Evolutionary conservation across 2,113 vertebrate genomes (phyloP), one percentile per base, ranked within the genome.

Genomic region (Oreochromis tanganicae): DNA sequence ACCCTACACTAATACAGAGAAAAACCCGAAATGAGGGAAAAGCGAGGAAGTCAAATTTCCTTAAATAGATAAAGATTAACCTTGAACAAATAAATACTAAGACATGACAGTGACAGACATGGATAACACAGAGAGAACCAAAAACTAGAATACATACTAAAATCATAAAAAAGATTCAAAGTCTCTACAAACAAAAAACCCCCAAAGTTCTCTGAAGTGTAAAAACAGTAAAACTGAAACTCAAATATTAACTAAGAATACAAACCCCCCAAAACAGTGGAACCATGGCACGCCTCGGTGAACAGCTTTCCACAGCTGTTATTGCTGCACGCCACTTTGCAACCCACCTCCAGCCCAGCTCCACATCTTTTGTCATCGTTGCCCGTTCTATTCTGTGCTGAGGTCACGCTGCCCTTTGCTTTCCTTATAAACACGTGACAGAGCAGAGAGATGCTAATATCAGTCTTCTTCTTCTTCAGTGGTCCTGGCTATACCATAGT

Each of bases 241-340:
- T 48, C 2, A 75, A 29, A 73, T 73, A 48, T 73, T 46, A 6
- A 46, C 38, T 73, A 73, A 46, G 68, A 73, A 46, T 46, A 17
- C 13, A 46, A 6, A 0, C 4, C 12, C 12, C 32, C 3, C 5
- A 9, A 27, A 71, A 27, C 41, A 27, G 66, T 46, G 41, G 63
- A 41, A 21, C 36, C 11, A 5, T 29, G 32, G 17, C 59, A 4
- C 1, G 10, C 61, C 61, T 36, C 0, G 8, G 3, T 3, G 24
- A 17, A 3, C 24, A 29, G 24, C 41, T 75, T 46, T 24, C 41
- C 41, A 73, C 41, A 10, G 68, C 41, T 48, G 41, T 29, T 75
- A 50, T 7, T 50, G 5, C 16, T 19, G 43, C 43, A 50, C 1
- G 6, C 43, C 71, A 75, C 24, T 27, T 75, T 5, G 24, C 24